Conservation (phyloP, 2,888 invertebrate species). For the Scaptomyza polygonia region DNA sequence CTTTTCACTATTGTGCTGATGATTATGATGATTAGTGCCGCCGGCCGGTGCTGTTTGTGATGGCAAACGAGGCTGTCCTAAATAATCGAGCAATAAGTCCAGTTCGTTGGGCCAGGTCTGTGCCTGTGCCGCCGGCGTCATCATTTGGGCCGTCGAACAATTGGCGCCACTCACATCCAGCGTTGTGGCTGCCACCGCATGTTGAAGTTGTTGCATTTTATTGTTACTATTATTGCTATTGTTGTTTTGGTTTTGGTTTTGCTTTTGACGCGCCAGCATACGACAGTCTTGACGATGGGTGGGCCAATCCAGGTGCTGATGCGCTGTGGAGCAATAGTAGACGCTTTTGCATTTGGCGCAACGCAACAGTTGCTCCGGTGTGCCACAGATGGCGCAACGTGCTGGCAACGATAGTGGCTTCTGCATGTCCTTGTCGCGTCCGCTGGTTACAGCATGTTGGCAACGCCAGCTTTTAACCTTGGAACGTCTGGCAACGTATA, state of each 20-base stretch:
- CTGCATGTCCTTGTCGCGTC: constrained; percentile 72
- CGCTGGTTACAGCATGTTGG: constrained; percentile 56
- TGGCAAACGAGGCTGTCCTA: constrained; percentile 40
- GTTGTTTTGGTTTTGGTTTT: constrained; percentile 67
- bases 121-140: constrained; percentile 57
- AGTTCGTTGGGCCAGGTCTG: constrained; percentile 65
- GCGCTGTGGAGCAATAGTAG: constrained; percentile 92
- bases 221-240: constrained; percentile 38
- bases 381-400: constrained; percentile 80
- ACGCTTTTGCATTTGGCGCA: constrained; percentile 90
- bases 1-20: constrained; percentile 73
- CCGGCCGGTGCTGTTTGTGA: constrained; percentile 22
- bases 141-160: constrained; percentile 63
- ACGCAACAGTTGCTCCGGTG: constrained; percentile 86
- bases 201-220: constrained; percentile 74
- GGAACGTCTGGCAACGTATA: constrained; percentile 36
- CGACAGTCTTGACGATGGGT: constrained; percentile 88
- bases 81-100: constrained; percentile 54
- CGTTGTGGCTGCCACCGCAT: constrained; percentile 66
- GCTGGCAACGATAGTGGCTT: constrained; percentile 39
- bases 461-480: constrained; percentile 55
- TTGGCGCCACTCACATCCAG: constrained; percentile 64
- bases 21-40: constrained; percentile 25
- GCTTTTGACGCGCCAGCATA: constrained; percentile 83
- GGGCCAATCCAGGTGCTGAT: constrained; percentile 92